Percentiles rank a stretch among this genome's conserved stretches.
These are phyloP conservation scores for Phalanger gymnotis DNA, from an alignment of 2,797 vertebrate genomes.

Conservation along the genomic window DNA sequence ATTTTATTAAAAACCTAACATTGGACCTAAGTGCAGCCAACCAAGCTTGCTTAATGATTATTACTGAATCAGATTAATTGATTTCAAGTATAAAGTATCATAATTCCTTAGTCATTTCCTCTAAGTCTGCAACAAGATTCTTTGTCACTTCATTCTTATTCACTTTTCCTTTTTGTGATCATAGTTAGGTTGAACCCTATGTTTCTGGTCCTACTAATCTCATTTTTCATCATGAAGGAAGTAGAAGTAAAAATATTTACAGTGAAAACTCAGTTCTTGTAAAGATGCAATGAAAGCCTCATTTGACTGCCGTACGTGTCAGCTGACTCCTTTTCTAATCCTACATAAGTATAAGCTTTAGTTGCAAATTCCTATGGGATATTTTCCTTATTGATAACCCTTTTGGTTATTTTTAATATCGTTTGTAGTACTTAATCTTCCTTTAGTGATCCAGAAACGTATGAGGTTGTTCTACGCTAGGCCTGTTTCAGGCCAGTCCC, in stretches of 20 bases:
- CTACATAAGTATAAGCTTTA: background rate
- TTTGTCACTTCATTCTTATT: background rate
- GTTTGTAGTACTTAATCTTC: background rate
- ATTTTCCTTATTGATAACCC: background rate
- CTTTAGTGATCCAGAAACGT: background rate
- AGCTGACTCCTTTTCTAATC: slow-evolving; percentile 8
- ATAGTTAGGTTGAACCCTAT: background rate
- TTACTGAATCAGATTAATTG: background rate
- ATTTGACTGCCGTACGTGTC: background rate
- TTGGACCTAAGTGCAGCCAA: background rate
- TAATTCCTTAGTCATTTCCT: background rate
- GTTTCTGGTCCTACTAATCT: background rate
- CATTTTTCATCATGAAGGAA: background rate
- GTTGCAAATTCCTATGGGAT: slow-evolving; percentile 7
- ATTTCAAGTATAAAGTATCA: background rate
- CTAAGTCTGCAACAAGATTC: background rate
- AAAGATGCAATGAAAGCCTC: background rate
- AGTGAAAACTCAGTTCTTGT: background rate
- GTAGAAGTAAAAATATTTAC: background rate
- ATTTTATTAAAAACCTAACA: background rate
- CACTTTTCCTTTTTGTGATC: background rate
- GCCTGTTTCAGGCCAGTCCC: background rate
- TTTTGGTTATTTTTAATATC: background rate
- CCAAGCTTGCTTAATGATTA: background rate
- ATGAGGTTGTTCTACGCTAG: background rate